Evolutionary conservation across 2,113 vertebrate species (phyloP).

Genomic region (Etheostoma spectabile): DNA sequence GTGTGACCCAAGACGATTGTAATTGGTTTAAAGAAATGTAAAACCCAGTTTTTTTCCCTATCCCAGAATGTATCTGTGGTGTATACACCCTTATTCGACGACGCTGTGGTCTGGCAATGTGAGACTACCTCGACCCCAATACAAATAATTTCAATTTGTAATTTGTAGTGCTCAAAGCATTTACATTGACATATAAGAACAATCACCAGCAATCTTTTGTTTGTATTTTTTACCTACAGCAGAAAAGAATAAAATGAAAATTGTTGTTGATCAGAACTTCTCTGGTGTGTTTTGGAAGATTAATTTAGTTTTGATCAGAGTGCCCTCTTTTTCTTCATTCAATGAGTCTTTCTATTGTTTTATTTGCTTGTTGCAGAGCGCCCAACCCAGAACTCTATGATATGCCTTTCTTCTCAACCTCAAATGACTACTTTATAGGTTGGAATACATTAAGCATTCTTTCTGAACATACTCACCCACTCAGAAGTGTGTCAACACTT

Average conservation of each 20-base stretch:
- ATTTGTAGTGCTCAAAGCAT: neutral
- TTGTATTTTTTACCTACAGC: neutral
- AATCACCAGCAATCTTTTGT: neutral
- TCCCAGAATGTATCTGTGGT: too few species aligned
- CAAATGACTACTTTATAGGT: slow-evolving; percentile 18
- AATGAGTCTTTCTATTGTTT: neutral
- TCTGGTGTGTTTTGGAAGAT: neutral
- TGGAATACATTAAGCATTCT: slow-evolving; percentile 19
- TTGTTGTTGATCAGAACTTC: neutral
- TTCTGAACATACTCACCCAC: slow-evolving; percentile 18
- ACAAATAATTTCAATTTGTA: neutral
- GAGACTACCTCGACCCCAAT: too few species aligned
- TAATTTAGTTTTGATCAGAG: neutral
- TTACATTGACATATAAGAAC: neutral
- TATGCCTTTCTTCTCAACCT: slow-evolving; percentile 20
- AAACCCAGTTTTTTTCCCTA: too few species aligned
- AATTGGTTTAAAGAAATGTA: too few species aligned
- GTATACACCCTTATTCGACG: too few species aligned
- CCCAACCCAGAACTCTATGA: neutral
- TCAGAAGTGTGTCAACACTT: slow-evolving; percentile 19
- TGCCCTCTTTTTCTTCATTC: neutral
- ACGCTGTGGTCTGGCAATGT: too few species aligned
- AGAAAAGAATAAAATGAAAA: neutral
- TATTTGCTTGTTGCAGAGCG: neutral
- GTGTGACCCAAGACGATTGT: too few species aligned